Base-by-base conservation (phyloP, 2,888 invertebrate genomes). In the Drosophila niveifrons region DNA sequence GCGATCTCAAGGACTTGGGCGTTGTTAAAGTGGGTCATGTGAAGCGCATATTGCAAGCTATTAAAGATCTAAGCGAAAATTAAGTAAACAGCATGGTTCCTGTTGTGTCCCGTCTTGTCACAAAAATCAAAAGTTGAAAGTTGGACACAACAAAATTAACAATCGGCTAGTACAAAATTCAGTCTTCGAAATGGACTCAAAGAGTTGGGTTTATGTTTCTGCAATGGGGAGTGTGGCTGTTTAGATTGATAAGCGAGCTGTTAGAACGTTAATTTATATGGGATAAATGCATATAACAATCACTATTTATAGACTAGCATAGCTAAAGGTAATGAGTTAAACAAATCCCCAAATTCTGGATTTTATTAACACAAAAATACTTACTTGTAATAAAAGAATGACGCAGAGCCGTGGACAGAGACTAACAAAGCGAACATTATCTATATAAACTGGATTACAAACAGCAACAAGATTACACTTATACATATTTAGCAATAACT, bases 1-100 rank as follows among this genome's bases (percentile, higher is more conserved):
- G 98, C 13, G 97, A 97, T 91, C 94, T 97, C 3, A 95, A 98
- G 91, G 99, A 99, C 78, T 94, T 99, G 48, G 98, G 98, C 8
- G 96, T 99, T 58, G 96, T 96, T 9, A 99, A 99, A 93, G 97
- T 99, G 55, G 99, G 99, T 0, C 99, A 99, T 92, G 96, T 98
- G 31, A 99, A 99, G 93, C 95, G 99, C 89, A 97, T 99, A 80
- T 95, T 98, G 75, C 97, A 98, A 92, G 98, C 97, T 18, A 97
- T 98, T 72, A 97, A 97, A 93, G 98, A 98, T 92, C 93, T 97
- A 46, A 89, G 89, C 48, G 91, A 91, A 64, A 91, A 90, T 72
- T 92, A 91, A 88, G 65, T 47, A 58, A 55, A 36, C 44, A 44
- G 55, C 51, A 66, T 66, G 52, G 72, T 79, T 72, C 71, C 72